These are phyloP conservation scores for Holacanthus passer DNA, from an alignment of 2,113 vertebrate genomes.

Conservation along the genomic window DNA sequence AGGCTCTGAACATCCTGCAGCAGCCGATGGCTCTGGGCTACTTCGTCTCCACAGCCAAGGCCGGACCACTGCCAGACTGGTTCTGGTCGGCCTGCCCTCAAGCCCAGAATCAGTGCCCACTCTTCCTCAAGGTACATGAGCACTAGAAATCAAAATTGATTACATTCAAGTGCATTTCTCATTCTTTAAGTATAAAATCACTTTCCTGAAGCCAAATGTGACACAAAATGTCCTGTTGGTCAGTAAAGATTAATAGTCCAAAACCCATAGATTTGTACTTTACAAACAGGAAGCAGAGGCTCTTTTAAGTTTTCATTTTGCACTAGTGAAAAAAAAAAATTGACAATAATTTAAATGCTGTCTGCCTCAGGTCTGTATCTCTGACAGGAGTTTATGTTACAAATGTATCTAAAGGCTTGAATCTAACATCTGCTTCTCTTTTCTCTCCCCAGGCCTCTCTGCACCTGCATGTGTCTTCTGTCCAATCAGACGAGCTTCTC, in stretches of 20 bases:
- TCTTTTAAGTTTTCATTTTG: too few species aligned
- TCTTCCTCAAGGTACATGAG: slow-evolving; percentile 86
- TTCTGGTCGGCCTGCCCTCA: slow-evolving; percentile 99
- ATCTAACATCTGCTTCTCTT: not conserved
- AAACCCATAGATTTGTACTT: not conserved
- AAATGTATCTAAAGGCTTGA: not conserved
- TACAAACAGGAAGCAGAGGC: not conserved
- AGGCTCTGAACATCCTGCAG: slow-evolving; percentile 98
- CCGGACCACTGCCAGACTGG: slow-evolving; percentile 99
- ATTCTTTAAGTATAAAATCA: not conserved
- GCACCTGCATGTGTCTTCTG: slow-evolving; percentile 99
- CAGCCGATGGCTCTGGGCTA: slow-evolving; percentile 98
- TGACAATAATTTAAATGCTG: not conserved
- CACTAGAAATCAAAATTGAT: too few species aligned
- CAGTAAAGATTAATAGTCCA: too few species aligned
- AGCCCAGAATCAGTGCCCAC: slow-evolving; percentile 98
- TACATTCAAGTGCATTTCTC: too few species aligned
- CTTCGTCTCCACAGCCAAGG: slow-evolving; percentile 98
- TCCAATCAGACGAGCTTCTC: slow-evolving; percentile 99
- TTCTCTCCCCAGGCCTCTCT: slow-evolving; percentile 88
- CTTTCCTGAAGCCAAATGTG: not conserved
- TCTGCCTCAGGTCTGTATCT: not conserved
- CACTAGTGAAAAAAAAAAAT: too few species aligned
- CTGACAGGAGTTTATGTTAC: not conserved
- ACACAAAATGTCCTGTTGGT: too few species aligned